Percentiles rank a stretch among this genome's conserved stretches.
Evolutionary conservation across 2,113 vertebrate species (phyloP).

Genomic region (Indicator indicator): DNA sequence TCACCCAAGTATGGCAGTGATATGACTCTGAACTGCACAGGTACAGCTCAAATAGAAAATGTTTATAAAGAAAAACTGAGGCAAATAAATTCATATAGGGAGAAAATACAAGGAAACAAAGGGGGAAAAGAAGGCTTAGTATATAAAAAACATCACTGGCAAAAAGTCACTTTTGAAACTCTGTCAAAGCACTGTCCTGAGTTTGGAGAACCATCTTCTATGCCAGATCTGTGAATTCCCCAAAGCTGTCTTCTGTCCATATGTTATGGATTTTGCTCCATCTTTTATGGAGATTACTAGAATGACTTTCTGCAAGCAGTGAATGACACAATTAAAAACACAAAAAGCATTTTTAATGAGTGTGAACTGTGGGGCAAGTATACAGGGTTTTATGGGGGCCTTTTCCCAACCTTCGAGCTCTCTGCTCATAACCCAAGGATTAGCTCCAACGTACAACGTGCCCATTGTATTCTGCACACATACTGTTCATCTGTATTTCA

Average conservation of each 20-base stretch:
- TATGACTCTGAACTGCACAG: not conserved
- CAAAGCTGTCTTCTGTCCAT: not conserved
- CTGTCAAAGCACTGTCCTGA: not conserved
- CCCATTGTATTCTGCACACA: conserved; percentile 1
- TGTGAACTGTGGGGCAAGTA: not conserved
- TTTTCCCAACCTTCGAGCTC: not conserved
- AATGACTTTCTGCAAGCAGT: not conserved
- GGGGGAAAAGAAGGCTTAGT: not conserved
- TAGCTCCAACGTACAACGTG: not conserved
- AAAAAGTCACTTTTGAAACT: not conserved
- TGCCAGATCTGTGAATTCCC: not conserved
- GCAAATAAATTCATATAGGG: not conserved
- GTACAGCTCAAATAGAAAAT: not conserved
- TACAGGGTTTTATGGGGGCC: not conserved
- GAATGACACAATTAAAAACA: not conserved
- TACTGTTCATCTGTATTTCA: conserved; percentile 19
- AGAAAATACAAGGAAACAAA: not conserved
- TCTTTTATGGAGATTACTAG: not conserved
- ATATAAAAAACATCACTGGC: not conserved
- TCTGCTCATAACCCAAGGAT: not conserved
- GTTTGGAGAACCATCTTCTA: not conserved
- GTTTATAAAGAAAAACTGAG: not conserved
- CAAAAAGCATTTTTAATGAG: not conserved
- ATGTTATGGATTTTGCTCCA: not conserved
- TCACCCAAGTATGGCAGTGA: not conserved